Percentiles rank a stretch among this genome's conserved stretches.
Conservation (phyloP, 2,888 invertebrate genomes). For the Drosophila nr. medialis region DNA sequence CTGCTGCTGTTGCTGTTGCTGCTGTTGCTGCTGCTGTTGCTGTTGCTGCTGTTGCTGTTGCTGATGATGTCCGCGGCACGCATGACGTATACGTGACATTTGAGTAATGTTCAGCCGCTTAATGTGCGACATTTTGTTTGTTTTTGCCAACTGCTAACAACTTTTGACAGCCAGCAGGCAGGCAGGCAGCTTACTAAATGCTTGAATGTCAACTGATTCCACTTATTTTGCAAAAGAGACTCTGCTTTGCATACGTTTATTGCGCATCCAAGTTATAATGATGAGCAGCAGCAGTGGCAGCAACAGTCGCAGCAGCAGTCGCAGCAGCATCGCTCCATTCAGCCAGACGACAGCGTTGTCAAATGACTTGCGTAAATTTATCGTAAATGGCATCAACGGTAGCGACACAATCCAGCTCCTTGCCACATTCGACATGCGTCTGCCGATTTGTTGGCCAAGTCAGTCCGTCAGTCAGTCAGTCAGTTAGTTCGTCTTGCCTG, state of each 20-base stretch:
- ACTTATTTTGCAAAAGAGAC: constrained; percentile 28
- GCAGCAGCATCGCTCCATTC: constrained; percentile 36
- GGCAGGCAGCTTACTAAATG: neutral
- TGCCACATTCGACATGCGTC: constrained; percentile 57
- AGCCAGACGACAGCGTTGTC: constrained; percentile 64
- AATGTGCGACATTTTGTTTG: constrained; percentile 79
- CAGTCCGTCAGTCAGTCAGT: constrained; percentile 18
- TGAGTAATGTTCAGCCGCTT: constrained; percentile 74
- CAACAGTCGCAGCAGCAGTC: too few species aligned
- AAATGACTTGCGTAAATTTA: constrained; percentile 83
- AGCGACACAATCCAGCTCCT: constrained; percentile 36
- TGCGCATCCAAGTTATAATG: constrained; percentile 64
- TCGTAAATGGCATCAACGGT: constrained; percentile 82
- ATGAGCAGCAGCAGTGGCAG: constrained; percentile 56
- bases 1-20: constrained; percentile 29
- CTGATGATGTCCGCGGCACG: constrained; percentile 49
- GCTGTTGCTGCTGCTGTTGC: constrained; percentile 3
- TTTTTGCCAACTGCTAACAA: constrained; percentile 58
- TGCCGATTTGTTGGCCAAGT: constrained; percentile 31
- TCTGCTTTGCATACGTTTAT: constrained; percentile 59
- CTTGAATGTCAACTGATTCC: constrained; percentile 47
- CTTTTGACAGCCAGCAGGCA: constrained; percentile 45
- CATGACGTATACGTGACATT: constrained; percentile 79
- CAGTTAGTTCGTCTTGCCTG: constrained; percentile 37
- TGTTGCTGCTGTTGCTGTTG: constrained; percentile 26